Percentiles rank a stretch among this genome's conserved stretches.
Conservation (phyloP, 2,888 invertebrate species). For the Apocheima hispidaria region DNA sequence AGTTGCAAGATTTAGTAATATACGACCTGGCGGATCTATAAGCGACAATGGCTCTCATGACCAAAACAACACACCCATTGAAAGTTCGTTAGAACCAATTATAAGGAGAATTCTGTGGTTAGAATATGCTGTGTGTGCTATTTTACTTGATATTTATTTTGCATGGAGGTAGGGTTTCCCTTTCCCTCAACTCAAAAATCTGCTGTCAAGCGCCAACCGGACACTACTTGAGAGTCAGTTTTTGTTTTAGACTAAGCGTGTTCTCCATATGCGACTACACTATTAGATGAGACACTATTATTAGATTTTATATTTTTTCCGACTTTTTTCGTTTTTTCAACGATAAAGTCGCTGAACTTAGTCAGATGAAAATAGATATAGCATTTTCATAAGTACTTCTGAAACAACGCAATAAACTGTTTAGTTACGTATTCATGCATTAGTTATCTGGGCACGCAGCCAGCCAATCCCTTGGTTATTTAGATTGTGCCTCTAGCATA, state of each 20-base stretch:
- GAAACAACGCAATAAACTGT: slow-evolving; percentile 2
- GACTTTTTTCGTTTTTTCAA: background rate
- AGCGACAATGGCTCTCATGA: background rate
- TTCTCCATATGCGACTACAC: no score
- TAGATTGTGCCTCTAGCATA: slow-evolving; percentile 10
- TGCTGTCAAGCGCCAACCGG: no score
- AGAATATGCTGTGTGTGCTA: no score
- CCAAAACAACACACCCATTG: background rate
- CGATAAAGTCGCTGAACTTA: background rate
- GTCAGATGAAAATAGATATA: background rate
- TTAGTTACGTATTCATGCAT: slow-evolving; percentile 13
- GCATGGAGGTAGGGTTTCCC: no score
- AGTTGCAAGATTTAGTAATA: background rate
- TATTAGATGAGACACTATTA: no score
- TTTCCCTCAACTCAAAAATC: no score
- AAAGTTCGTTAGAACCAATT: background rate
- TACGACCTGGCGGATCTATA: background rate
- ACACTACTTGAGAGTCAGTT: no score
- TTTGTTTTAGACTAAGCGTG: no score
- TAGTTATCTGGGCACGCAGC: slow-evolving; percentile 16
- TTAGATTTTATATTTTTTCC: background rate
- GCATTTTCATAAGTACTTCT: background rate
- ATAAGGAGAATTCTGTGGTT: no score
- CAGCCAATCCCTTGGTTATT: slow-evolving; percentile 10
- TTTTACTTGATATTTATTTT: no score